A percentile compares a stretch with the other conserved stretches of the same genome.
Conservation (phyloP, 64 coral and sea anemone species). For the Dendrophyllia cribrosa region DNA sequence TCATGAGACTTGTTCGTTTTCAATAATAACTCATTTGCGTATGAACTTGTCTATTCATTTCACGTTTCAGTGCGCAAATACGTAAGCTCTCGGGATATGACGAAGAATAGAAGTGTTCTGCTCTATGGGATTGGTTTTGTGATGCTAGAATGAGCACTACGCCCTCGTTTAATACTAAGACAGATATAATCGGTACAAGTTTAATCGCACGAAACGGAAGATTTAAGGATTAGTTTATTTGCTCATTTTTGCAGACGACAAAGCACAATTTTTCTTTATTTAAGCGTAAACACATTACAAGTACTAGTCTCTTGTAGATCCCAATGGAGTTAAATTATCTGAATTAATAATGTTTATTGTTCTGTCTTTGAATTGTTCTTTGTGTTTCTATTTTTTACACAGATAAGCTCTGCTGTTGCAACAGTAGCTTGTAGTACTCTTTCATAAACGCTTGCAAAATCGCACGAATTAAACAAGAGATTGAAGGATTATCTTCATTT, state of each 20-base stretch:
- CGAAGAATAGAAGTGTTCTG: background rate
- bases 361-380: too few relatives aligned
- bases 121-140: background rate
- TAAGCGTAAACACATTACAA: background rate
- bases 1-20: background rate
- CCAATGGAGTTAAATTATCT: background rate
- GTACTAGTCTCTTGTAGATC: background rate
- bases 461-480: too few relatives aligned
- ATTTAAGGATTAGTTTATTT: slow-evolving; percentile 27
- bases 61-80: slow-evolving; percentile 21
- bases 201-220: background rate
- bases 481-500: too few relatives aligned
- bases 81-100: background rate
- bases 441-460: too few relatives aligned
- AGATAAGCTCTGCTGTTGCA: too few relatives aligned
- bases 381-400: too few relatives aligned
- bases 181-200: background rate
- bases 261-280: background rate
- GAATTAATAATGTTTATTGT: too few relatives aligned
- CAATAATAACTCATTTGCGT: slow-evolving; percentile 1
- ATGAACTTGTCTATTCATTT: background rate
- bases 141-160: too few relatives aligned
- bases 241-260: background rate
- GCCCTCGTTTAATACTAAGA: too few relatives aligned
- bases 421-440: too few relatives aligned